These are phyloP conservation scores for Perccottus glenii DNA, from an alignment of 2,113 vertebrate species.

Conservation along the genomic window DNA sequence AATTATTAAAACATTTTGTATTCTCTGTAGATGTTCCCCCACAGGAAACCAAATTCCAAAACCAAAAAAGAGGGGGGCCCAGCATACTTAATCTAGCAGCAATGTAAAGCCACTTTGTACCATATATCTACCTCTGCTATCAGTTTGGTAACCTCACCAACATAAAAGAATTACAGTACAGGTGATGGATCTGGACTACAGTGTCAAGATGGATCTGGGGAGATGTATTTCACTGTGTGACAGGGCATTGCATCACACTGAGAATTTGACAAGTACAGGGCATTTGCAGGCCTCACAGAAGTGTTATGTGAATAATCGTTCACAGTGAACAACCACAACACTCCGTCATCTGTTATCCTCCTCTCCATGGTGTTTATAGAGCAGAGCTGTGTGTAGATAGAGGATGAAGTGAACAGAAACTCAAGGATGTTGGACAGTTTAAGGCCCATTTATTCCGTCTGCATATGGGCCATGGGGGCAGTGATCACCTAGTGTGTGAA, in stretches of 20 bases:
- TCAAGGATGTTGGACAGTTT: not conserved
- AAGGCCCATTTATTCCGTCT: not conserved
- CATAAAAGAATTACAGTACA: too few relatives aligned
- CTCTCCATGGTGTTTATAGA: conserved; percentile 11
- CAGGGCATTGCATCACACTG: conserved; percentile 38
- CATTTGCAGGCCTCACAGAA: conserved; percentile 47
- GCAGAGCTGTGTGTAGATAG: not conserved
- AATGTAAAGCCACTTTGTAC: too few relatives aligned
- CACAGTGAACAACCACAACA: conserved; percentile 26
- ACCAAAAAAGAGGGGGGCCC: too few relatives aligned
- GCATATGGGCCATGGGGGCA: too few relatives aligned
- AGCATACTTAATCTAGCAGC: too few relatives aligned
- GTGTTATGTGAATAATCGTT: conserved; percentile 51
- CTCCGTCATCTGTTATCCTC: conserved; percentile 24
- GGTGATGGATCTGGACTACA: not conserved
- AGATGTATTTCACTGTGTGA: conserved; percentile 10
- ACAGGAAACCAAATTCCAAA: too few relatives aligned
- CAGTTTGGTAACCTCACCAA: too few relatives aligned
- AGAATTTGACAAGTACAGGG: conserved; percentile 61
- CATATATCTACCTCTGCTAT: too few relatives aligned
- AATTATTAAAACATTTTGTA: too few relatives aligned
- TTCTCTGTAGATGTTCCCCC: too few relatives aligned
- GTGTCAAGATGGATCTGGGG: conserved; percentile 10
- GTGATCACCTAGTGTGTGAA: too few relatives aligned
- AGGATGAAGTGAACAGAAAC: not conserved